These are phyloP conservation scores for Calcarius lapponicus DNA, from an alignment of 2,797 vertebrate species.

Conservation along the genomic window DNA sequence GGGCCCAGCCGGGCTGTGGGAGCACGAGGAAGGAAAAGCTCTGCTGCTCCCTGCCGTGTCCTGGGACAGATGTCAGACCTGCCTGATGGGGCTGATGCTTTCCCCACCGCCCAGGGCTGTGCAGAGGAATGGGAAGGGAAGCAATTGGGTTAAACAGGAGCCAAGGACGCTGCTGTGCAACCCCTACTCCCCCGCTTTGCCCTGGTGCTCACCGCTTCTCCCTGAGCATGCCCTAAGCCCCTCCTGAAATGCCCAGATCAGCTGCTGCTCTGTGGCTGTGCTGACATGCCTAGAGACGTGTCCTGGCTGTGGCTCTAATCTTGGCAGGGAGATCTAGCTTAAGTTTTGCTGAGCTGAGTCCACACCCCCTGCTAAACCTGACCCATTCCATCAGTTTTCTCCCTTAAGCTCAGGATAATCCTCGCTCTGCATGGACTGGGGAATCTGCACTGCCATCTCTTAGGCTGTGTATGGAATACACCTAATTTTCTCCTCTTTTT, in stretches of 20 bases:
- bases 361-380: background rate
- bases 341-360: background rate
- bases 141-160: background rate
- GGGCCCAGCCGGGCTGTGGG: conserved; percentile 23
- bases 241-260: background rate
- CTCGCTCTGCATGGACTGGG: fast-evolving
- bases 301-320: background rate
- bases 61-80: background rate
- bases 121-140: background rate
- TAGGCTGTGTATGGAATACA: fast-evolving
- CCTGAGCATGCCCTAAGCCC: fast-evolving
- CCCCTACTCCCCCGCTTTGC: background rate
- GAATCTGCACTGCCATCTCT: background rate
- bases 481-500: background rate
- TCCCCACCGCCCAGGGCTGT: fast-evolving
- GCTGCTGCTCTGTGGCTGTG: background rate
- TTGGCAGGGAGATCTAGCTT: background rate
- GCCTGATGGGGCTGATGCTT: background rate
- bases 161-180: background rate
- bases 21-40: background rate
- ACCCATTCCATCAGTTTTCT: background rate
- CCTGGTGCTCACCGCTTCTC: background rate
- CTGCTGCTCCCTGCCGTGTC: background rate
- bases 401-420: background rate
- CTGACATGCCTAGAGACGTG: background rate